A percentile compares a stretch with the other conserved stretches of the same genome.
Conservation (phyloP, 2,797 vertebrate genomes). For the Coccyzus lansbergi region DNA sequence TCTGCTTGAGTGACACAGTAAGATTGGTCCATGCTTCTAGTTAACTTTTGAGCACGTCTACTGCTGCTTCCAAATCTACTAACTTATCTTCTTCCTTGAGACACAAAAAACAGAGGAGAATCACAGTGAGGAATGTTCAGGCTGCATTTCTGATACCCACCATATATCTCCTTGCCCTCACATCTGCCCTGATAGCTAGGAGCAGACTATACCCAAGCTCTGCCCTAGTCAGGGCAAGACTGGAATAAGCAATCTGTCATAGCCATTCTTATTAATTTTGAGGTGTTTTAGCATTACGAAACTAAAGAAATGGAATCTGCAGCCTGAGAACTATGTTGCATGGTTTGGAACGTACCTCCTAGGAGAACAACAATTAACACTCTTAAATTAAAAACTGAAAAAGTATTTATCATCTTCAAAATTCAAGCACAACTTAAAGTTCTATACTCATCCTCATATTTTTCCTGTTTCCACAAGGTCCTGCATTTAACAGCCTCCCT, state of each 20-base stretch:
- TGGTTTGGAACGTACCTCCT: background rate
- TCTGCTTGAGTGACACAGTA: fast-evolving
- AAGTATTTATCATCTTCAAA: background rate
- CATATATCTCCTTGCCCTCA: background rate
- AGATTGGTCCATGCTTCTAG: background rate
- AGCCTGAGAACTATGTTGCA: background rate
- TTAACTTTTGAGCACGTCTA: background rate
- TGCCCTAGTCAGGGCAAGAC: background rate
- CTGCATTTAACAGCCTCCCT: background rate
- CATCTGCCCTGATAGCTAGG: fast-evolving
- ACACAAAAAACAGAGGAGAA: background rate
- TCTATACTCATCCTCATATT: background rate
- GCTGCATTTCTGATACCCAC: background rate
- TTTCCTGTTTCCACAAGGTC: background rate
- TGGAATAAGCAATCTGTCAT: background rate
- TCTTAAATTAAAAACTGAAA: background rate
- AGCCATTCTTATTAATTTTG: background rate
- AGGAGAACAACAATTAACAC: background rate
- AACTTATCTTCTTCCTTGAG: background rate
- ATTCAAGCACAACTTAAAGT: background rate
- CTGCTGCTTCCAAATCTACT: background rate
- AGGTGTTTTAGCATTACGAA: background rate
- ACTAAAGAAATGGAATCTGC: background rate
- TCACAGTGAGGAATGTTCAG: background rate
- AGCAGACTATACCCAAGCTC: background rate